Base-by-base conservation (phyloP, 2,888 invertebrate genomes). In the Lathronympha strigana region DNA sequence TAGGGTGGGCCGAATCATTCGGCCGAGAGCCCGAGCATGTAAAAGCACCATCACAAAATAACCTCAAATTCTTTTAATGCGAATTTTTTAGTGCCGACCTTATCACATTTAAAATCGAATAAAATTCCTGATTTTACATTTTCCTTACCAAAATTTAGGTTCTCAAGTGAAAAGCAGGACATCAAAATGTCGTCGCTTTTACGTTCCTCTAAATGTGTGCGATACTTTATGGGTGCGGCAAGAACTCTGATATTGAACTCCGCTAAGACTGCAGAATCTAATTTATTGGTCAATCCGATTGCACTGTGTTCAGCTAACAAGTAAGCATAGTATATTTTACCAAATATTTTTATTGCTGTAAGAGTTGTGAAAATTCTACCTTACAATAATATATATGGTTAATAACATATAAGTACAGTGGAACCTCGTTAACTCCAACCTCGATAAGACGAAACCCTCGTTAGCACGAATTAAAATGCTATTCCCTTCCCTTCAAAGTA, bases 171-270 rank as follows among this genome's bases (percentile, higher is more conserved):
- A 68, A 69, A 68, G 43, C 15, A 61, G 50, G 57, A 49, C 64
- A 69, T 51, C 66, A 90, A 71, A 73, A 95, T 95, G 95, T 94
- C 94, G 77, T 94, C 94, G 69, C 93, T 95, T 72, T 84, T 95
- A 78, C 93, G 96, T 75, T 95, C 95, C 61, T 95, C 95, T 36
- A 96, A 95, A 86, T 94, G 95, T 87, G 93, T 95, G 71, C 93
- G 95, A 72, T 95, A 95, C 83, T 95, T 95, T 78, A 94, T 95
- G 71, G 94, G 95, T 76, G 94, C 95, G 73, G 95, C 95, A 40
- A 92, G 94, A 74, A 95, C 94, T 75, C 91, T 95, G 50, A 93
- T 95, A 54, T 86, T 94, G 36, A 95, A 94, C 81, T 92, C 94
- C 15, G 93, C 94, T 2, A 93, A 94, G 71, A 94, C 94, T 73